Base-by-base conservation (phyloP, 2,888 invertebrate genomes). In the Caenorhabditis imperialis region DNA sequence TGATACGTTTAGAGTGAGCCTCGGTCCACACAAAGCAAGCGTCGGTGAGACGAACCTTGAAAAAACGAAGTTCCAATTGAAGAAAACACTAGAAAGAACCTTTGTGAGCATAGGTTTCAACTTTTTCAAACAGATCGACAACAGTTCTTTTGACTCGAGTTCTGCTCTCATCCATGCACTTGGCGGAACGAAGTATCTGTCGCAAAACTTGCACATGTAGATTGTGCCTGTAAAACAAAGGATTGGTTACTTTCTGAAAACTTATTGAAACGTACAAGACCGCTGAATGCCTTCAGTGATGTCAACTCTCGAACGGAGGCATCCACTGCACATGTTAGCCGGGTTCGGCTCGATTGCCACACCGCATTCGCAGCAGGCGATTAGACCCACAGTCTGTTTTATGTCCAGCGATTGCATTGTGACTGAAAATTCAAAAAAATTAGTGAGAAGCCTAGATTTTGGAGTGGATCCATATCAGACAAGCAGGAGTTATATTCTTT, bases 1-100 rank as follows among this genome's bases (percentile, higher is more conserved):
- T 98, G 57, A 99, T 92, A 79, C 99, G 92, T 89, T 95, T 96
- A 1, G 98, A 99, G 91, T 99, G 99, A 37, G 97, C 96, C 88
- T 99, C 99, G 10, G 99, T 99, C 98, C 98, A 99, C 3, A 96
- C 92, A 90, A 99, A 99, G 0, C 93, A 93, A 40, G 99, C 99
- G 91, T 99, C 98, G 60, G 97, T 91, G 16, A 99, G 90, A 87
- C 95, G 94, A 0, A 98, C 94, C 79, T 79, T 44, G n/a, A n/a
- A n/a, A n/a, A n/a, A n/a, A n/a, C n/a, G n/a, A n/a, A n/a, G n/a
- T n/a, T n/a, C n/a, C n/a, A 16, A 33, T 6, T 8, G 5, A 14
- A 16, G 8, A 25, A 61, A 42, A 1, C 16, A 25, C 12, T 12
- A 16, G 25, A 40, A 40, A n/a, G 23, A 20, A 79, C 78, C 65